Conservation (phyloP, 2,113 vertebrate genomes). For the Nannobrachium achirus region DNA sequence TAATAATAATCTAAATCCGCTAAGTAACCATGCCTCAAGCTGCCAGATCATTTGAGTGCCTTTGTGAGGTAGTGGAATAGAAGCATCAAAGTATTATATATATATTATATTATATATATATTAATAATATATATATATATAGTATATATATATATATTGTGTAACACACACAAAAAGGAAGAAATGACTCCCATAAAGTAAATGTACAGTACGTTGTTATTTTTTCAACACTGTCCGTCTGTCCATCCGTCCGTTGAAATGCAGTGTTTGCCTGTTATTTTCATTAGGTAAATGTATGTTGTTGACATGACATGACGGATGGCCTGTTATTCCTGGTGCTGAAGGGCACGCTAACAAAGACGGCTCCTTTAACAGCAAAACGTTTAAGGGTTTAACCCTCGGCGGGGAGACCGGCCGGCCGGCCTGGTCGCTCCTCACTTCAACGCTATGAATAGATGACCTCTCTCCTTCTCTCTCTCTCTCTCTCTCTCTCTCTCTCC, state of each 20-base stretch:
- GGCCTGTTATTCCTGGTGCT: constrained; percentile 56
- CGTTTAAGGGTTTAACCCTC: constrained; percentile 11
- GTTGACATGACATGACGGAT: constrained; percentile 66
- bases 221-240: too few relatives aligned
- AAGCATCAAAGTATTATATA: too few relatives aligned
- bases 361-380: constrained; percentile 52
- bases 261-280: constrained; percentile 59
- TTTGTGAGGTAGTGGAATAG: too few relatives aligned
- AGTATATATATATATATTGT: too few relatives aligned
- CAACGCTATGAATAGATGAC: constrained; percentile 30
- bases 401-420: constrained; percentile 5
- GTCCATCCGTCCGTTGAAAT: constrained; percentile 23
- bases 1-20: too few relatives aligned
- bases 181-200: too few relatives aligned
- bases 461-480: constrained; percentile 6
- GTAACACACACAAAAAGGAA: too few relatives aligned
- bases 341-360: constrained; percentile 40
- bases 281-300: constrained; percentile 71
- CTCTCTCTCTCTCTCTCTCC: background rate
- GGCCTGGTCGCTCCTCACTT: constrained; percentile 17
- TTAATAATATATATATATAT: too few relatives aligned
- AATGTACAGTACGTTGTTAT: too few relatives aligned
- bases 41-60: too few relatives aligned
- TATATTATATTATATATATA: too few relatives aligned
- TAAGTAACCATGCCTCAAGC: too few relatives aligned